A percentile compares a stretch with the other conserved stretches of the same genome.
Evolutionary conservation across 2,888 invertebrate species (phyloP).

Genomic region (Pseudococcus jackbeardsleyi): DNA sequence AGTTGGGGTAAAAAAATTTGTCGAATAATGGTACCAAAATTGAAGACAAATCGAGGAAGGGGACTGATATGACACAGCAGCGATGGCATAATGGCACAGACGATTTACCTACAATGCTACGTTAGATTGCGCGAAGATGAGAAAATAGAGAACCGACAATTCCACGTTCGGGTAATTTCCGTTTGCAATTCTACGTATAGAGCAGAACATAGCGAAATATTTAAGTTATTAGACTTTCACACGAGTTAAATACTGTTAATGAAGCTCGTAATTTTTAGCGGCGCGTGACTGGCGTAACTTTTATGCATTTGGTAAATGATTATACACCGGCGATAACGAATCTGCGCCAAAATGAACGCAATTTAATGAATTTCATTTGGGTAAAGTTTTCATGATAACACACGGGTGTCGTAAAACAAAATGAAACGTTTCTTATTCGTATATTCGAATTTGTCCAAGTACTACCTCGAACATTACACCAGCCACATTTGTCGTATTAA

Average conservation of each 20-base stretch:
- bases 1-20: not conserved
- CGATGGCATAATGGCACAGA: not conserved
- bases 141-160: conserved; percentile 18
- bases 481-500: not conserved
- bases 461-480: not conserved
- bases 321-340: conserved; percentile 33
- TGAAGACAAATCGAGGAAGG: not conserved
- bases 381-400: conserved; percentile 37
- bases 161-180: conserved; percentile 41
- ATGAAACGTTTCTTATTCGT: conserved; percentile 44
- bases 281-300: conserved; percentile 51
- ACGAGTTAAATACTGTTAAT: conserved; percentile 53
- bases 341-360: conserved; percentile 41
- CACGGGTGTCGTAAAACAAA: conserved; percentile 40
- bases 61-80: not conserved
- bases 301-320: conserved; percentile 48
- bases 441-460: not conserved
- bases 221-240: conserved; percentile 49
- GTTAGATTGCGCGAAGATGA: not conserved
- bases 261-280: conserved; percentile 54
- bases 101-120: not conserved
- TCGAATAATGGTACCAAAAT: not conserved
- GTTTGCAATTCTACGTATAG: no score
- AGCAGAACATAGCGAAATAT: not conserved
- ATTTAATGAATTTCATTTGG: conserved; percentile 51